A percentile compares a stretch with the other conserved stretches of the same genome.
Conservation (phyloP, 2,113 vertebrate genomes). For the Rafetus swinhoei region DNA sequence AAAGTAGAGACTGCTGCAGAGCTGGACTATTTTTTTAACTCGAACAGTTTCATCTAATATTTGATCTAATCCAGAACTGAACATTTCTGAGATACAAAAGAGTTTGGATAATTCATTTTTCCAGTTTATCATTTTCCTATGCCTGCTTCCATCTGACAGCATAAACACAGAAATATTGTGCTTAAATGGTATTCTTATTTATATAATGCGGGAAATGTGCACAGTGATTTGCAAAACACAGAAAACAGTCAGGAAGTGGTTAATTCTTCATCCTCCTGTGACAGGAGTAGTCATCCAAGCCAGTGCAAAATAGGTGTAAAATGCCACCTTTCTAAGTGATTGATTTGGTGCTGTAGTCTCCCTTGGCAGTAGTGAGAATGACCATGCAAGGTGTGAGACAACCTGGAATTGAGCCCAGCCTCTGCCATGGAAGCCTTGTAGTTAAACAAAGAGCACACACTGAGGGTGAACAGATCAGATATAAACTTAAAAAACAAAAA, state of each 20-base stretch:
- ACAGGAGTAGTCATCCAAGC: not conserved
- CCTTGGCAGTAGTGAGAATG: not conserved
- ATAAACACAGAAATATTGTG: not conserved
- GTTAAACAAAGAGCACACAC: conserved; percentile 11
- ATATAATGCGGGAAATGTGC: not conserved
- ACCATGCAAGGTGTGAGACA: not conserved
- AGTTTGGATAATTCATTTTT: not conserved
- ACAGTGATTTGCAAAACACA: fast-evolving
- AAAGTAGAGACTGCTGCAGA: not conserved
- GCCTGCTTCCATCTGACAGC: not conserved
- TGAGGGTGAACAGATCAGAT: not conserved
- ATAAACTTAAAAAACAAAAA: no score
- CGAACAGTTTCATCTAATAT: not conserved
- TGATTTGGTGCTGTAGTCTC: not conserved
- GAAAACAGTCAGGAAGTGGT: not conserved
- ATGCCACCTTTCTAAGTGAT: not conserved
- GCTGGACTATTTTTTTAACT: not conserved
- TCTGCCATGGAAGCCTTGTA: not conserved
- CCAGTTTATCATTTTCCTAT: not conserved
- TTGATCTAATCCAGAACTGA: not conserved
- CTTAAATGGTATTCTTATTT: not conserved
- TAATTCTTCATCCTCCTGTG: not conserved
- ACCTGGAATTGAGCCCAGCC: not conserved
- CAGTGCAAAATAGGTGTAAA: not conserved
- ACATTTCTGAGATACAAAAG: not conserved